Conservation (phyloP, 2,888 invertebrate genomes). For the Timema cristinae region DNA sequence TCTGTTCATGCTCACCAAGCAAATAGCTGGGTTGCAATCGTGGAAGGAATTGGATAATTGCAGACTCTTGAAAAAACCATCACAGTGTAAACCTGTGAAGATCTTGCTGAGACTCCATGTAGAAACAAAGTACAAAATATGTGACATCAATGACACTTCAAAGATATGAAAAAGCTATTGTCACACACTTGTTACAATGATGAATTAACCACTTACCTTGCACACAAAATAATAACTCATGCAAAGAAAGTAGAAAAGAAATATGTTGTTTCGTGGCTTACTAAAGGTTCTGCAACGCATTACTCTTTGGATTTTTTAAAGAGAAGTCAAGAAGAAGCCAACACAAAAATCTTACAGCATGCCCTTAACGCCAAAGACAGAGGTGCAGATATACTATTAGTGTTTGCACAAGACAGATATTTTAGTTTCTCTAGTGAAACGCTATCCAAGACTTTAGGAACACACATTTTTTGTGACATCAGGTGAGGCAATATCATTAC, state of each 20-base stretch:
- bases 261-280: conserved; percentile 8
- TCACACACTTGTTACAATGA: background rate
- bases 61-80: too few species aligned
- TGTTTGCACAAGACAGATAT: conserved; percentile 4
- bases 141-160: conserved; percentile 14
- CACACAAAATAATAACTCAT: conserved; percentile 1
- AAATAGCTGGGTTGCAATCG: too few species aligned
- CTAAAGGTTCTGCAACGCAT: conserved; percentile 3
- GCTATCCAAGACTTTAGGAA: conserved; percentile 1
- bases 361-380: conserved; percentile 4
- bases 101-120: background rate
- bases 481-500: conserved; percentile 7
- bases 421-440: background rate
- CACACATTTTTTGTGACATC: background rate
- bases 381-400: background rate
- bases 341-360: conserved; percentile 7
- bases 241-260: conserved; percentile 1
- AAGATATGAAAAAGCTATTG: conserved; percentile 8
- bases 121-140: conserved; percentile 7
- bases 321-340: background rate
- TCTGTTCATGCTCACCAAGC: too few species aligned
- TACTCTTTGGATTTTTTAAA: background rate
- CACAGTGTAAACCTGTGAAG: background rate
- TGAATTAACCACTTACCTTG: background rate
- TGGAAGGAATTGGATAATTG: background rate